Evolutionary conservation across 2,113 vertebrate species (phyloP).

Genomic region (Halcyon senegalensis): DNA sequence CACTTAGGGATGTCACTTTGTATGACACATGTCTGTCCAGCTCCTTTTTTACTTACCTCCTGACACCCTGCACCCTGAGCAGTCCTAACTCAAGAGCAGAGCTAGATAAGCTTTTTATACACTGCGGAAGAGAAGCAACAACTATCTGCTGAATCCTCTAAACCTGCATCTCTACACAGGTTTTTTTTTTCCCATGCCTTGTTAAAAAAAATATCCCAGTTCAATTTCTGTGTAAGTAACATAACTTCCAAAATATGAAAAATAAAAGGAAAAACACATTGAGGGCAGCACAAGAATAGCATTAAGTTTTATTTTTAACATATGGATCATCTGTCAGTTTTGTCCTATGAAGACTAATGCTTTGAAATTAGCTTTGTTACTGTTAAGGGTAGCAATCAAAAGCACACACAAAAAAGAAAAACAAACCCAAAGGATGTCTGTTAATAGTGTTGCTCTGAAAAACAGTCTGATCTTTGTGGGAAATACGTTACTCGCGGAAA

Average conservation of each 20-base stretch:
- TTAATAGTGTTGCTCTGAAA: neutral
- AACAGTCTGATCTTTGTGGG: neutral
- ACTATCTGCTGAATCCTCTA: neutral
- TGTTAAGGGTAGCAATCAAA: neutral
- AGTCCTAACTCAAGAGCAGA: neutral
- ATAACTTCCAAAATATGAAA: neutral
- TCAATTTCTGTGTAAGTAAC: neutral
- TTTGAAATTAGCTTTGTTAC: slow-evolving; percentile 22
- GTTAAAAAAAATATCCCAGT: neutral
- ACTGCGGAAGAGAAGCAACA: neutral
- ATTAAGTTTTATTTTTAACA: neutral
- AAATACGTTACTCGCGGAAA: neutral
- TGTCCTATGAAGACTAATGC: neutral
- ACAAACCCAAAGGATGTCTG: slow-evolving; percentile 4
- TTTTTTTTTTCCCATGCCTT: neutral
- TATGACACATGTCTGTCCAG: neutral
- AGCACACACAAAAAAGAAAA: neutral
- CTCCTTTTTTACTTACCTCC: neutral
- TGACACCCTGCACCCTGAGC: neutral
- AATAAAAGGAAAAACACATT: neutral
- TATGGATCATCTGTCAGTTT: neutral
- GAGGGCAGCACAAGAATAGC: neutral
- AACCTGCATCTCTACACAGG: neutral
- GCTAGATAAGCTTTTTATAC: neutral
- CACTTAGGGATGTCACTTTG: neutral